Base-by-base conservation (phyloP, 2,888 invertebrate species). In the Druceiella hillmani region DNA sequence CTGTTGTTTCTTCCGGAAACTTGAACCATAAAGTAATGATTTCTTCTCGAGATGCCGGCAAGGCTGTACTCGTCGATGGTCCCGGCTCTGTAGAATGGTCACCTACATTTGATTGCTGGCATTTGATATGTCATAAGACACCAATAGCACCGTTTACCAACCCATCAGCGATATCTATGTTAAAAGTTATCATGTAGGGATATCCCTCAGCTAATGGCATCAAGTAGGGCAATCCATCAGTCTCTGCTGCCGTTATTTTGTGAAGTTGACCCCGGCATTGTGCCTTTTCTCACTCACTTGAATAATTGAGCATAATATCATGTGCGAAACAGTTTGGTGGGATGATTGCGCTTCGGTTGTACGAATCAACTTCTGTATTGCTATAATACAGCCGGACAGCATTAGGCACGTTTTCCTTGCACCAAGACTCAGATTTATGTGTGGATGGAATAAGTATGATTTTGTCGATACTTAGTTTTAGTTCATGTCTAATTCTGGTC, bases 101-200 rank as follows among this genome's bases (percentile, higher is more conserved):
- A 31, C 36, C 41, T 35, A 13, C 29, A 39, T 40, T 33, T 14
- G 28, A 13, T 5, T 11, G 34, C 33, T 41, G n/a, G n/a, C n/a
- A n/a, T 39, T 53, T 51, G 11, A 55, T 41, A 39, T 49, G 43
- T 14, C 46, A 27, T 31, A 55, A 45, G 43, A 44, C 48, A 12
- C 53, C 54, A 20, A 49, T 41, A 10, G 52, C 52, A 16, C 55
- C 53, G 45, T 56, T 56, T 3, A 49, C 52, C 31, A 55, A 47
- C 15, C 55, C 55, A 49, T 57, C 53, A 25, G 43, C 12, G 2
- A 57, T 53, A 33, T 54, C 54, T 4, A 57, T 52, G 33, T 55
- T 56, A 10, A 51, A 52, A 26, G 52, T 52, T 7, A 55, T 52
- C 17, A 55, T 46, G 36, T 55, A 44, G 41, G 25, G 25, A 36